Evolutionary conservation across 2,113 vertebrate species (phyloP).

Genomic region (Bothrops jararaca): DNA sequence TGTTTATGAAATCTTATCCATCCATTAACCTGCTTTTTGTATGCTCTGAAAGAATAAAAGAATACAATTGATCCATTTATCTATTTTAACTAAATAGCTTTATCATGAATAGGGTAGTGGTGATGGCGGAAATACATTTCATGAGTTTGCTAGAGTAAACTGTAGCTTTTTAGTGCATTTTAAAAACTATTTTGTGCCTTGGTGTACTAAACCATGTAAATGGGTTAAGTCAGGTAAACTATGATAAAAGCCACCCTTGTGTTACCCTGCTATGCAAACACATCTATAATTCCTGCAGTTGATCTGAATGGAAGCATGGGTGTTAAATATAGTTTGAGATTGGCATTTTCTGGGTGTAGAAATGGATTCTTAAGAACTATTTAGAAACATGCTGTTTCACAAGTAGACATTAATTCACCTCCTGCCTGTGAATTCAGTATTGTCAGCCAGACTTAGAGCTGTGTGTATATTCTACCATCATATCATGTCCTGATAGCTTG

Average conservation of each 20-base stretch:
- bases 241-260: background rate
- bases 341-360: background rate
- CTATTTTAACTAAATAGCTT: background rate
- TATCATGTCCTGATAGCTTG: background rate
- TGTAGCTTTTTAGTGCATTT: background rate
- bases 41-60: background rate
- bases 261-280: too few relatives aligned
- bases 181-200: background rate
- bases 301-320: background rate
- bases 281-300: background rate
- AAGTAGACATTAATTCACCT: background rate
- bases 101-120: background rate
- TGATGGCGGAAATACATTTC: background rate
- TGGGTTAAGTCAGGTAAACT: background rate
- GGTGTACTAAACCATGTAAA: background rate
- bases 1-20: conserved; percentile 5
- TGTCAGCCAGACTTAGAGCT: background rate
- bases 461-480: background rate
- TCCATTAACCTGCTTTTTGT: background rate
- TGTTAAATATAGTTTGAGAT: background rate
- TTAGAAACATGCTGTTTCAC: background rate
- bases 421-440: background rate
- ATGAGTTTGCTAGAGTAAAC: background rate
- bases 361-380: background rate
- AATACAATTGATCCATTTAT: background rate